These are phyloP conservation scores for Zoanthus gigantus DNA, from an alignment of 92 coral and sea anemone genomes.

Conservation along the genomic window DNA sequence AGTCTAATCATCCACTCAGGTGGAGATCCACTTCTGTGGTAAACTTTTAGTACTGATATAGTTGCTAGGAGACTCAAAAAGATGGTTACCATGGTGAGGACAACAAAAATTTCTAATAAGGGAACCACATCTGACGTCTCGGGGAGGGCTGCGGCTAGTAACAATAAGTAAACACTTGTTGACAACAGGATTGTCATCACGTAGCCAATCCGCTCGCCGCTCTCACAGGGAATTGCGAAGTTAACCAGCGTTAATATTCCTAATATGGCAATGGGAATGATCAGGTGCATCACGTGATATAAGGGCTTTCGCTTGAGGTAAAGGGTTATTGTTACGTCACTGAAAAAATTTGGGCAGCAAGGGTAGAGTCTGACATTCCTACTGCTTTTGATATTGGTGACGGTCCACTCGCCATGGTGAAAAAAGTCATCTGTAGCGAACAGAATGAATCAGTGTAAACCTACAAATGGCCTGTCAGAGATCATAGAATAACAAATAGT, in stretches of 20 bases:
- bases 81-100: conserved; percentile 68
- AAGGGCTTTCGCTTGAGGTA: conserved; percentile 71
- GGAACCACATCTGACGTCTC: conserved; percentile 82
- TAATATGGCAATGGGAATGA: conserved; percentile 80
- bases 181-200: conserved; percentile 80
- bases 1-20: background rate
- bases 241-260: conserved; percentile 64
- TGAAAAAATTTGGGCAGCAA: conserved; percentile 71
- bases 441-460: no score
- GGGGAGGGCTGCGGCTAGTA: conserved; percentile 80
- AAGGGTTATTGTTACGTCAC: conserved; percentile 75
- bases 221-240: conserved; percentile 83
- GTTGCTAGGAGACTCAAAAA: conserved; percentile 77
- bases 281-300: conserved; percentile 80
- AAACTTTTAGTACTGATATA: conserved; percentile 61
- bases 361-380: conserved; percentile 39
- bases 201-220: conserved; percentile 89
- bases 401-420: conserved; percentile 84
- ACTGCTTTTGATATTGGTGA: conserved; percentile 50
- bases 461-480: background rate
- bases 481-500: background rate
- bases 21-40: conserved; percentile 15
- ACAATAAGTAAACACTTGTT: conserved; percentile 82
- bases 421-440: conserved; percentile 56
- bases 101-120: conserved; percentile 72